Evolutionary conservation across 2,888 invertebrate genomes (phyloP).

Genomic region (Bellardia bayeri): DNA sequence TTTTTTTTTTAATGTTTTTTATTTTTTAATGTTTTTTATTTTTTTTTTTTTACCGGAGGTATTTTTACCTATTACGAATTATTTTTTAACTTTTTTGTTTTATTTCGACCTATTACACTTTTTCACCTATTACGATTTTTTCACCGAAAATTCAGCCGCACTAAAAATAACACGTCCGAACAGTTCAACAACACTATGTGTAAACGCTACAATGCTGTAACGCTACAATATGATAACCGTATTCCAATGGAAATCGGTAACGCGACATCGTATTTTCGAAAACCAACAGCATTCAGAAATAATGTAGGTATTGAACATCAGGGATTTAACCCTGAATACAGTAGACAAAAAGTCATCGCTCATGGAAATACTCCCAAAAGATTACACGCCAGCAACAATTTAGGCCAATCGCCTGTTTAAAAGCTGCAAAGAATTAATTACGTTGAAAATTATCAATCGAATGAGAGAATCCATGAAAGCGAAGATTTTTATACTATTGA

Average conservation of each 20-base stretch:
- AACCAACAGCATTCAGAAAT: not conserved
- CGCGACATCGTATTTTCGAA: constrained; percentile 14
- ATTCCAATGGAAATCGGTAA: constrained; percentile 43
- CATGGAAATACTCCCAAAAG: not conserved
- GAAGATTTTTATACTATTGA: constrained; percentile 14
- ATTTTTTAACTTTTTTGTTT: too few relatives aligned
- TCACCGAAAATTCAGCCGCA: too few relatives aligned
- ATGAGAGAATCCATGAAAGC: constrained; percentile 23
- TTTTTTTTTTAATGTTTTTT: too few relatives aligned
- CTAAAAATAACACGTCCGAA: too few relatives aligned
- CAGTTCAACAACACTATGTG: too few relatives aligned
- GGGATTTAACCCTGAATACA: not conserved
- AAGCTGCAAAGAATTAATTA: constrained; percentile 37
- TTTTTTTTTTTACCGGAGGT: too few relatives aligned
- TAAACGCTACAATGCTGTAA: too few relatives aligned
- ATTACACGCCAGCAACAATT: constrained; percentile 7
- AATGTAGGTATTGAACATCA: not conserved
- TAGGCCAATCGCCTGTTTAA: not conserved
- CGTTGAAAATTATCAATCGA: constrained; percentile 12
- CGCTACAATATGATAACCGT: not conserved
- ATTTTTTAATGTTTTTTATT: too few relatives aligned
- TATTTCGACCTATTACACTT: too few relatives aligned
- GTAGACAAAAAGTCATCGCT: constrained; percentile 3
- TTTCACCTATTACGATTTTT: too few relatives aligned
- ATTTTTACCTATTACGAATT: too few relatives aligned